phyloP scores from a whole-genome alignment of 1,140 invertebrate genomes.

The Ips typographus region DNA sequence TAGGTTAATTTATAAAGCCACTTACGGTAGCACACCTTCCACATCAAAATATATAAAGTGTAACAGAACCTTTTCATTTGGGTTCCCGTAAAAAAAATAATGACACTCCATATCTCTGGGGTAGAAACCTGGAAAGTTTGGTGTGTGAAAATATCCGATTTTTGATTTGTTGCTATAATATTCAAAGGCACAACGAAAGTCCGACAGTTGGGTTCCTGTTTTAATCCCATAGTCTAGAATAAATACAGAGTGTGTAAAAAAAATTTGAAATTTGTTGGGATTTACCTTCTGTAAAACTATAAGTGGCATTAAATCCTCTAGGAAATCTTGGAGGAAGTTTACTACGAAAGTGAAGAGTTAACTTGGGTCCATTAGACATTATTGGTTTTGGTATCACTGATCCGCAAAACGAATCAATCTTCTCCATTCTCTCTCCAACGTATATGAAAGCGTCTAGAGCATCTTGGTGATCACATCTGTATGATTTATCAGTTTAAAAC shows the following conservation, averaged over 20 bases:
- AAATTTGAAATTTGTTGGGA: conserved; percentile 36
- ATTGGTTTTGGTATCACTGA: conserved; percentile 73
- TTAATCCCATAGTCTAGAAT: conserved; percentile 77
- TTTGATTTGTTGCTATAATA: conserved; percentile 76
- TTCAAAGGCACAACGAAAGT: conserved; percentile 77
- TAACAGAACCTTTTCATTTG: conserved; percentile 79
- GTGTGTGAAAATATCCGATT: conserved; percentile 84
- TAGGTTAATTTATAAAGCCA: conserved; percentile 34
- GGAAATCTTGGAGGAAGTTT: conserved; percentile 66
- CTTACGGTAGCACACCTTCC: conserved; percentile 87
- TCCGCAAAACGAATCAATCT: conserved; percentile 83
- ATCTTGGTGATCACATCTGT: conserved; percentile 75
- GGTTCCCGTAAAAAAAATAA: conserved; percentile 87
- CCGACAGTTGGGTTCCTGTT: conserved; percentile 69
- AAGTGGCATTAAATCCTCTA: conserved; percentile 83
- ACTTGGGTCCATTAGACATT: conserved; percentile 84
- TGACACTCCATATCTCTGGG: conserved; percentile 91
- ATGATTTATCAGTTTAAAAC: conserved; percentile 36
- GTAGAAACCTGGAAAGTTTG: conserved; percentile 92
- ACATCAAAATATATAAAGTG: conserved; percentile 90
- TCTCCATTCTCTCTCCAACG: conserved; percentile 75
- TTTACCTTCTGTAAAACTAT: conserved; percentile 87
- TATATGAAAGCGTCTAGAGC: conserved; percentile 75
- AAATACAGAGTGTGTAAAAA: not conserved
- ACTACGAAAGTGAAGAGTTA: conserved; percentile 81